Evolutionary conservation across 2,797 vertebrate genomes (phyloP).

Genomic region (Cossypha caffra): DNA sequence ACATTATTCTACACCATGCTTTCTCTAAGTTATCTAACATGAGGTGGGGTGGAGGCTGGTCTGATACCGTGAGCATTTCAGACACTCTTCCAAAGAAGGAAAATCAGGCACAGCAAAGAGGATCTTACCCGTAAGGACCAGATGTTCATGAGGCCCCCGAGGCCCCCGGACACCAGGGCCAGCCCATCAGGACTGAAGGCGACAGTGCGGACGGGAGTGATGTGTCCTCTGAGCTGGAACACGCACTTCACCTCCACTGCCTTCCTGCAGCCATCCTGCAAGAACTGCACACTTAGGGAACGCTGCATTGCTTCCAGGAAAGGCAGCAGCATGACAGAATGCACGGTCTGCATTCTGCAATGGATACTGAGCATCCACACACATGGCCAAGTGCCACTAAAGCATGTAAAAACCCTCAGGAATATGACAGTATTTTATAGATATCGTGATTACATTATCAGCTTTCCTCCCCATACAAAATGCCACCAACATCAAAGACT

Average conservation of each 20-base stretch:
- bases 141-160: slow-evolving; percentile 96
- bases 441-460: not conserved
- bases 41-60: not conserved
- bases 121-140: slow-evolving; percentile 92
- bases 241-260: slow-evolving; percentile 79
- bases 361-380: not conserved
- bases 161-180: slow-evolving; percentile 90
- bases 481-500: not conserved
- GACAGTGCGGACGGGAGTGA: slow-evolving; percentile 91
- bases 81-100: not conserved
- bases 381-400: not conserved
- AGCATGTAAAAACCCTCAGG: not conserved
- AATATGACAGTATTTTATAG: not conserved
- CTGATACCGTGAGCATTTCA: not conserved
- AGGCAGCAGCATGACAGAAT: not conserved
- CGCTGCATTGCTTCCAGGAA: not conserved
- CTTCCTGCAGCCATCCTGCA: slow-evolving; percentile 76
- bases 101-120: not conserved
- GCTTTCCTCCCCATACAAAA: not conserved
- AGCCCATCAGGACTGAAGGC: slow-evolving; percentile 93
- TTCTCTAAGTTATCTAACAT: not conserved
- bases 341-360: not conserved
- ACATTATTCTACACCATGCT: not conserved
- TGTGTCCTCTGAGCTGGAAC: slow-evolving; percentile 93
- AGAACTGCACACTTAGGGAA: slow-evolving; percentile 37